These are phyloP conservation scores for Limanda limanda DNA, from an alignment of 2,113 vertebrate species.

Conservation along the genomic window DNA sequence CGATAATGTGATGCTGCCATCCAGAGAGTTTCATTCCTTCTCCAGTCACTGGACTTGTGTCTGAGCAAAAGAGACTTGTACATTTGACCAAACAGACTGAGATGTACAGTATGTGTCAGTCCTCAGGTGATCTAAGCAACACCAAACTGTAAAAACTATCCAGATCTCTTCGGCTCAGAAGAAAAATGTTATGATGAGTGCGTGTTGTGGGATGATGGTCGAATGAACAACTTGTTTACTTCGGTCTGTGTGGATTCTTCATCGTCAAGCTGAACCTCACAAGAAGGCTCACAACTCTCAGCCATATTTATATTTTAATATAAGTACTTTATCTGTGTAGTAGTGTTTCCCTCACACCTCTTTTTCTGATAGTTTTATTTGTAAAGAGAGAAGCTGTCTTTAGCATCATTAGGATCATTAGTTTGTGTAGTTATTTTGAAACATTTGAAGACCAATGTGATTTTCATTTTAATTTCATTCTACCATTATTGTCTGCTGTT, in stretches of 20 bases:
- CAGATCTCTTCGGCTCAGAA: constrained; percentile 12
- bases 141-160: background rate
- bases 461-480: background rate
- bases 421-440: background rate
- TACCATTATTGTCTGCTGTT: background rate
- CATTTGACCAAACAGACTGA: background rate
- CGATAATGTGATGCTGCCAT: constrained; percentile 5
- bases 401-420: background rate
- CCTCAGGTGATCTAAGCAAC: constrained; percentile 3
- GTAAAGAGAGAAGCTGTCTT: constrained; percentile 1
- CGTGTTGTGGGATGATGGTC: constrained; percentile 4
- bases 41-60: background rate
- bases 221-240: constrained; percentile 15
- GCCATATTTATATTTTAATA: constrained; percentile 29
- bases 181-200: background rate
- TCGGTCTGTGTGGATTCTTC: constrained; percentile 16
- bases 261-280: constrained; percentile 3
- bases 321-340: constrained; percentile 1
- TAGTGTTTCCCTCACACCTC: constrained; percentile 14
- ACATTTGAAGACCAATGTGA: background rate
- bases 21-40: background rate
- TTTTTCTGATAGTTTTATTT: constrained; percentile 1
- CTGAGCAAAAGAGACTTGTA: background rate
- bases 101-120: background rate
- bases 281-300: constrained; percentile 24